These are phyloP conservation scores for Enteromius mattozi DNA, from an alignment of 2,797 vertebrate species.

Conservation along the genomic window DNA sequence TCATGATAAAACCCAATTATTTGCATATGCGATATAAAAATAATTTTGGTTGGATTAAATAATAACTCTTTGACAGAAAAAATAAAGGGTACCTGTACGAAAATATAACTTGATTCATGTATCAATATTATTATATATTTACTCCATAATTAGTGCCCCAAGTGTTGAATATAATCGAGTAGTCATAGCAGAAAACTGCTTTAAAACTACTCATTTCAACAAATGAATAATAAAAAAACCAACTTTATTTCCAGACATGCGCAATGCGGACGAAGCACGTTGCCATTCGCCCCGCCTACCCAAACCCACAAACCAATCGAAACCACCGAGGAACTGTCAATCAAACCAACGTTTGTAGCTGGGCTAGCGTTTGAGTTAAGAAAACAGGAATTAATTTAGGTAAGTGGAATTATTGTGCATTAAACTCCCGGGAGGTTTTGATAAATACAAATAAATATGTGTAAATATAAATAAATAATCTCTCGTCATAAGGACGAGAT, in stretches of 20 bases:
- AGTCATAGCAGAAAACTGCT: neutral
- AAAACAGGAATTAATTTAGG: conserved; percentile 25
- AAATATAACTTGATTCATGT: neutral
- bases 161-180: neutral
- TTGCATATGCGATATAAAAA: too few relatives aligned
- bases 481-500: neutral
- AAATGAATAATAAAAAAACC: neutral
- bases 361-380: conserved; percentile 29
- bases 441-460: neutral
- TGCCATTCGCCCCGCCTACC: conserved; percentile 8
- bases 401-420: neutral
- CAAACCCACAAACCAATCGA: conserved; percentile 28
- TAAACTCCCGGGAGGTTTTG: neutral
- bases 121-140: neutral
- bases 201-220: too few relatives aligned
- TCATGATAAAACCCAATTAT: neutral
- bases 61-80: neutral
- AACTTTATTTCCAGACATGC: conserved; percentile 15
- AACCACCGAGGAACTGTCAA: conserved; percentile 14
- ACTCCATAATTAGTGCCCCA: neutral
- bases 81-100: neutral
- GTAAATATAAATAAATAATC: too few relatives aligned
- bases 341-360: conserved; percentile 30
- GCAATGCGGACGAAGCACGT: neutral
- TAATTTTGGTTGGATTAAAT: neutral